Conservation (phyloP, 2,797 vertebrate species). For the Etheostoma nigrum region DNA sequence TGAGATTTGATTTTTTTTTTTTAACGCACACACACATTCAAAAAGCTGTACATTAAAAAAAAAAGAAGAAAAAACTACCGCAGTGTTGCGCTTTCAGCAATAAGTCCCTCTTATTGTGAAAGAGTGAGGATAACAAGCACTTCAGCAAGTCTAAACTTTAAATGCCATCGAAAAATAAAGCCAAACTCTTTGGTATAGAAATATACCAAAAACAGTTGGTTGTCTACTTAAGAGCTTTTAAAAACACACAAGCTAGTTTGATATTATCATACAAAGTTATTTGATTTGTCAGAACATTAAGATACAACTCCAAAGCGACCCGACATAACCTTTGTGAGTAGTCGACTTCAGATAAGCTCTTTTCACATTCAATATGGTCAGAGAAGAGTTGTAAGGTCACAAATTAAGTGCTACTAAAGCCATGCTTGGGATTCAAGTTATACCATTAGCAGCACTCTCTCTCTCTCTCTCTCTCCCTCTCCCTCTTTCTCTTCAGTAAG, state of each 20-base stretch:
- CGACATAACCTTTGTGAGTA: slow-evolving; percentile 77
- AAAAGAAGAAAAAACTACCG: slow-evolving; percentile 43
- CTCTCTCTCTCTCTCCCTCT: slow-evolving; percentile 25
- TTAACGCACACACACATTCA: slow-evolving; percentile 75
- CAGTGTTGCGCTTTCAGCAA: slow-evolving; percentile 69
- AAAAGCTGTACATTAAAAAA: slow-evolving; percentile 71
- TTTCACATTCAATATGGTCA: slow-evolving; percentile 99
- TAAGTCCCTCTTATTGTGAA: slow-evolving; percentile 59
- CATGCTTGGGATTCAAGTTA: slow-evolving; percentile 79
- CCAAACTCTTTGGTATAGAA: slow-evolving; percentile 81
- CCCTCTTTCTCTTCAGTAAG: slow-evolving; percentile 36
- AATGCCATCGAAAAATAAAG: slow-evolving; percentile 79
- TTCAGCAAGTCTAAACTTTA: slow-evolving; percentile 64
- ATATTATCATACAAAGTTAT: slow-evolving; percentile 87
- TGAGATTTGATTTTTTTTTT: slow-evolving; percentile 75
- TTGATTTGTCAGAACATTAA: slow-evolving; percentile 96
- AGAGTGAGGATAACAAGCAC: slow-evolving; percentile 61
- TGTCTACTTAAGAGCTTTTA: slow-evolving; percentile 70
- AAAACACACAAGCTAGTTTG: slow-evolving; percentile 69
- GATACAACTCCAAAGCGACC: slow-evolving; percentile 83
- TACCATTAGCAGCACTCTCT: slow-evolving; percentile 72
- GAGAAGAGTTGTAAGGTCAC: slow-evolving; percentile 82
- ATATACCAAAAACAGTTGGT: slow-evolving; percentile 76
- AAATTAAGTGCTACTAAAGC: slow-evolving; percentile 76
- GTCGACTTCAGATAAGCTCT: slow-evolving; percentile 88